Evolutionary conservation across 2,113 vertebrate genomes (phyloP).

Genomic region (Hystrix brachyura): DNA sequence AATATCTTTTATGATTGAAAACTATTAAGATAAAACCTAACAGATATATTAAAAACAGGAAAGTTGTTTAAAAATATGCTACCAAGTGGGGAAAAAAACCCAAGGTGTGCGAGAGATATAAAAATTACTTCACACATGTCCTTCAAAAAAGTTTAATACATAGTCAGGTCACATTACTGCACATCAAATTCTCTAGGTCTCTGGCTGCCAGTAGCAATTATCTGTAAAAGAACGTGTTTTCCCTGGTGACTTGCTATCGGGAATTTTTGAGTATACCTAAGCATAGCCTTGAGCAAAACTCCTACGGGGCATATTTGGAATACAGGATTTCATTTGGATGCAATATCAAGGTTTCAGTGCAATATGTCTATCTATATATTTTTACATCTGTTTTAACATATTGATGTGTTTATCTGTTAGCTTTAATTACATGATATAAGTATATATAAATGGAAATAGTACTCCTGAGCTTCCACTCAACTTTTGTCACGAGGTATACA

Average conservation of each 20-base stretch:
- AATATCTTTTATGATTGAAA: constrained; percentile 79
- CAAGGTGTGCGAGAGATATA: constrained; percentile 87
- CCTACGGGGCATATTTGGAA: constrained; percentile 90
- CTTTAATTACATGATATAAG: constrained; percentile 87
- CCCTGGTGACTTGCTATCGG: constrained; percentile 91
- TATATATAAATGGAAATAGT: constrained; percentile 87
- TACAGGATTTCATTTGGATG: constrained; percentile 89
- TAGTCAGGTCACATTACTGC: constrained; percentile 95
- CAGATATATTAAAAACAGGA: constrained; percentile 84
- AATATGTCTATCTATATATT: constrained; percentile 88
- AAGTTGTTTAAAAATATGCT: constrained; percentile 88
- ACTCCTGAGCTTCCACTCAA: constrained; percentile 65
- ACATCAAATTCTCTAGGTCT: constrained; percentile 93
- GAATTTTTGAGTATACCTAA: constrained; percentile 91
- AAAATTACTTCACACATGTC: constrained; percentile 92
- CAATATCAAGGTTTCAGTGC: constrained; percentile 87
- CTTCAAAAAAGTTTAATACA: constrained; percentile 96
- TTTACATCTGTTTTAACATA: constrained; percentile 90
- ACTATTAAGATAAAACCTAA: constrained; percentile 84
- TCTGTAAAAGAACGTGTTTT: constrained; percentile 96
- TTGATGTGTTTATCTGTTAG: constrained; percentile 90
- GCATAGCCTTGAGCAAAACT: constrained; percentile 93
- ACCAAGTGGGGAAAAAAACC: constrained; percentile 77
- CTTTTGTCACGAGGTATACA: constrained; percentile 75
- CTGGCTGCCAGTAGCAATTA: constrained; percentile 97